Conservation (phyloP, 2,888 invertebrate species). For the Dicranocentrus wangi region DNA sequence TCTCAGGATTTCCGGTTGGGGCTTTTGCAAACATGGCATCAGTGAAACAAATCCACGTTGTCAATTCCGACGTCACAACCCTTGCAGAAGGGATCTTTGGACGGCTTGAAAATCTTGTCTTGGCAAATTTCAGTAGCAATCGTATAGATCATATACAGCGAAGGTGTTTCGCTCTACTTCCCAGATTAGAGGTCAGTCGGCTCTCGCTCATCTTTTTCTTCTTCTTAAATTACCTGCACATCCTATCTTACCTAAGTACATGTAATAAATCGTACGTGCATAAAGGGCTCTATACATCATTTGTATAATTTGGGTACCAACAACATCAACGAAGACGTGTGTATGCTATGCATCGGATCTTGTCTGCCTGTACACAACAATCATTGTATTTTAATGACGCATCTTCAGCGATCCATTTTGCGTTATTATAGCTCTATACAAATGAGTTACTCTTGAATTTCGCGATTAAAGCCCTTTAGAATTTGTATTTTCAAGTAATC, state of each 20-base stretch:
- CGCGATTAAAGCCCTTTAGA: not conserved
- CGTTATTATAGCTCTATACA: not conserved
- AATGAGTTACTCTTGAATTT: not conserved
- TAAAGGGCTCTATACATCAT: not conserved
- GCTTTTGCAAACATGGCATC: slow-evolving; percentile 72
- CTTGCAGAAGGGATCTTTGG: slow-evolving; percentile 85
- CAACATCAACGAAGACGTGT: not conserved
- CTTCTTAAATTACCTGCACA: slow-evolving; percentile 1
- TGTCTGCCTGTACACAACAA: not conserved
- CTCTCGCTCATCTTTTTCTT: slow-evolving; percentile 38
- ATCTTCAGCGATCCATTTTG: slow-evolving; percentile 9
- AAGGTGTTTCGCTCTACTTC: slow-evolving; percentile 83
- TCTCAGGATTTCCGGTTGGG: slow-evolving; percentile 76
- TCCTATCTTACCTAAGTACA: slow-evolving; percentile 4
- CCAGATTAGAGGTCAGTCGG: slow-evolving; percentile 71
- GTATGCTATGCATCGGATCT: not conserved
- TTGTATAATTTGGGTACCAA: not conserved
- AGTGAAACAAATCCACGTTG: slow-evolving; percentile 75
- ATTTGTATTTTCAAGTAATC: not conserved
- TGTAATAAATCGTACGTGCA: not conserved
- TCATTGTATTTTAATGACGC: slow-evolving; percentile 13
- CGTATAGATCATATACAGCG: slow-evolving; percentile 86
- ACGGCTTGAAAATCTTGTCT: slow-evolving; percentile 80
- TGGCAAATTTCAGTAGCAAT: slow-evolving; percentile 85
- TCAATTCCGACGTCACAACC: slow-evolving; percentile 78